phyloP scores from a whole-genome alignment of 2,113 vertebrate genomes.

The Saguinus midas region DNA sequence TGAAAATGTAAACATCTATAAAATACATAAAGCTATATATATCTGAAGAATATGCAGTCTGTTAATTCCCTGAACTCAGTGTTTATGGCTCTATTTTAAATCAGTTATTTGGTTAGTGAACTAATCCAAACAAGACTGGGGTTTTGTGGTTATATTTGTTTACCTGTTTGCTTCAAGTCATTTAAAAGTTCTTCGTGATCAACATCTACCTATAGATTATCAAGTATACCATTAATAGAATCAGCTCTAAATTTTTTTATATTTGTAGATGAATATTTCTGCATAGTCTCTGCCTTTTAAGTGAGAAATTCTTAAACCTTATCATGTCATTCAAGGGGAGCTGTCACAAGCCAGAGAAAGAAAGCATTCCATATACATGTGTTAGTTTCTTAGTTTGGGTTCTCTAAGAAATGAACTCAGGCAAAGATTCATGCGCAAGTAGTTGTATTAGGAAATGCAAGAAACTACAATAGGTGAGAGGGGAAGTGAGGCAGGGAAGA shows the following conservation, averaged over 20 bases:
- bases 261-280: not conserved
- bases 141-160: not conserved
- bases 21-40: not conserved
- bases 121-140: not conserved
- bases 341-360: not conserved
- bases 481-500: not conserved
- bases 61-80: slow-evolving; percentile 8
- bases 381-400: not conserved
- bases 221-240: not conserved
- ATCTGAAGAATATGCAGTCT: not conserved
- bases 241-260: not conserved
- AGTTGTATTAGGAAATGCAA: not conserved
- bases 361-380: not conserved
- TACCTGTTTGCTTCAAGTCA: not conserved
- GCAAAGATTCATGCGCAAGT: not conserved
- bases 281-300: not conserved
- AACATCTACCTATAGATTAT: not conserved
- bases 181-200: not conserved
- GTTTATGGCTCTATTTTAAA: not conserved
- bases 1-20: not conserved
- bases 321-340: not conserved
- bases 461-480: not conserved
- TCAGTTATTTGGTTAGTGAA: not conserved
- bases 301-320: not conserved
- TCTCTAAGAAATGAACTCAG: not conserved